phyloP scores from a whole-genome alignment of 2,888 invertebrate genomes.

The Augochlorella aurata region DNA sequence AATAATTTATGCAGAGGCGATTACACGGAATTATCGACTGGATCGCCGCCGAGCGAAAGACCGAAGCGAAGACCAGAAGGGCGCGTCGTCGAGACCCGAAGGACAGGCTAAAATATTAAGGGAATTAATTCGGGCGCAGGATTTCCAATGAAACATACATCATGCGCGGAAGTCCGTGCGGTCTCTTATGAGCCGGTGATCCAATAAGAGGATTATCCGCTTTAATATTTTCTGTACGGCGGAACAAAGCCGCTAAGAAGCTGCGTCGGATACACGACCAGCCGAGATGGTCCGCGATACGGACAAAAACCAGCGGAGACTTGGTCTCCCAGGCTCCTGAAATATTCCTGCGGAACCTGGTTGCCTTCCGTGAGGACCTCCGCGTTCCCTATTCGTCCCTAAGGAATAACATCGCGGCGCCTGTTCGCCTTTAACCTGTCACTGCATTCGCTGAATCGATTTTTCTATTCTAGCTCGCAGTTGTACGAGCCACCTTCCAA shows the following conservation, averaged over 20 bases:
- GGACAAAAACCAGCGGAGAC: neutral
- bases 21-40: neutral
- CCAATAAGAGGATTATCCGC: conserved; percentile 53
- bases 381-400: neutral
- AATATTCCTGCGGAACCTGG: neutral
- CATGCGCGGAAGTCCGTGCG: conserved; percentile 7
- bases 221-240: conserved; percentile 42
- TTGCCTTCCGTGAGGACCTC: neutral
- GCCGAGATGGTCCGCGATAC: neutral
- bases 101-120: neutral
- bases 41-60: neutral
- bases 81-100: too few relatives aligned
- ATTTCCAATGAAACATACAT: conserved; percentile 30
- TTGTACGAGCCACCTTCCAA: neutral
- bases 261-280: conserved; percentile 25
- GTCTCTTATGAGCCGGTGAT: conserved; percentile 45
- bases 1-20: neutral
- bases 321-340: neutral
- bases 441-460: conserved; percentile 5
- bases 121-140: conserved; percentile 24
- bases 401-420: neutral
- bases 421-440: conserved; percentile 9
- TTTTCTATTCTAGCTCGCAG: neutral
- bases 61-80: neutral
- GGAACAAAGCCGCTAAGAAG: conserved; percentile 40